phyloP scores from a whole-genome alignment of 1,140 invertebrate species.

The Monomorium pharaonis region DNA sequence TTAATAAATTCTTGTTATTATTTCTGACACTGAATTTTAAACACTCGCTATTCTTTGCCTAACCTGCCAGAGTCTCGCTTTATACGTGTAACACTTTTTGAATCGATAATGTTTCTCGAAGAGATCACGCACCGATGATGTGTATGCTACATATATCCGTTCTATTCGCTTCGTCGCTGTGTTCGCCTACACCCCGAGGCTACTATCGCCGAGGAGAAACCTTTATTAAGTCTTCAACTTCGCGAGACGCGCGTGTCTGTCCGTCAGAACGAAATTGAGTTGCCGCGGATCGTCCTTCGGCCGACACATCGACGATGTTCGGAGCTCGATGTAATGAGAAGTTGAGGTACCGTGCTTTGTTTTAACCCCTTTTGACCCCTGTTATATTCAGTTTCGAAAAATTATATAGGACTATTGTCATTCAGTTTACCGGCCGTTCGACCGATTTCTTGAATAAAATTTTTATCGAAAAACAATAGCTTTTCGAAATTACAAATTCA shows the following conservation, averaged over 20 bases:
- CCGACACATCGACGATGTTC: conserved; percentile 62
- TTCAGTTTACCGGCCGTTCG: background rate
- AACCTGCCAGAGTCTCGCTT: background rate
- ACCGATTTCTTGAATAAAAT: background rate
- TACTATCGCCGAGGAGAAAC: conserved; percentile 74
- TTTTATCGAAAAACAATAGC: background rate
- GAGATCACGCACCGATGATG: conserved; percentile 23
- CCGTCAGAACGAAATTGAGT: conserved; percentile 76
- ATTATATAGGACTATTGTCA: background rate
- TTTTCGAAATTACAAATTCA: background rate
- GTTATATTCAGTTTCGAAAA: background rate
- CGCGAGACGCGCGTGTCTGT: conserved; percentile 77
- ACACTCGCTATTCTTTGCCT: background rate
- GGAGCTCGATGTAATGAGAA: conserved; percentile 64
- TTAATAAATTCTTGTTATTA: background rate
- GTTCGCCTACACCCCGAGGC: conserved; percentile 16
- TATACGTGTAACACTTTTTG: background rate
- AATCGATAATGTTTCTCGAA: background rate
- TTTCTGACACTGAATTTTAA: background rate
- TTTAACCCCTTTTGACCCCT: background rate
- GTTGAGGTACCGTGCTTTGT: background rate
- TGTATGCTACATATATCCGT: background rate
- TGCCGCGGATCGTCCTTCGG: conserved; percentile 54
- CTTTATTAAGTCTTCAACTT: conserved; percentile 81
- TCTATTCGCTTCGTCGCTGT: background rate